A percentile compares a stretch with the other conserved stretches of the same genome.
Evolutionary conservation across 2,797 vertebrate species (phyloP).

Genomic region (Dromococcyx pavoninus): DNA sequence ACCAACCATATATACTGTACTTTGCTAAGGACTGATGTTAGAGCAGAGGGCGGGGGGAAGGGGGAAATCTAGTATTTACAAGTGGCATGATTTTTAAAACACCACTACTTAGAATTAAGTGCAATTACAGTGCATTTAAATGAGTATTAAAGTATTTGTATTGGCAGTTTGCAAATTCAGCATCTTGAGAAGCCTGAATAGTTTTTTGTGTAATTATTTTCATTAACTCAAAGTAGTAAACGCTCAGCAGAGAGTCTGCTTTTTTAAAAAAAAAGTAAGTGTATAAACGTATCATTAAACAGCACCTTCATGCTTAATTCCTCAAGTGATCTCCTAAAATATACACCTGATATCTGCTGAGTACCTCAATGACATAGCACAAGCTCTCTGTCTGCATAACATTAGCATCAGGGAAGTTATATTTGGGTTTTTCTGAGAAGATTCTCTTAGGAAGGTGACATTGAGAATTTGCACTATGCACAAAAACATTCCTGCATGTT

Average conservation of each 20-base stretch:
- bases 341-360: background rate
- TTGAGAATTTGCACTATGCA: background rate
- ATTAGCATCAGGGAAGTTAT: background rate
- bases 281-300: slow-evolving; percentile 10
- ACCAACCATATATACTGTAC: background rate
- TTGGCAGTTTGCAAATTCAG: slow-evolving; percentile 54
- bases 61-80: background rate
- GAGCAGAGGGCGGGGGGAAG: background rate
- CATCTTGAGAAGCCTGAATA: slow-evolving; percentile 15
- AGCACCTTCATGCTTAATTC: slow-evolving; percentile 1
- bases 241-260: background rate
- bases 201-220: slow-evolving; percentile 59
- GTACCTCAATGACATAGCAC: background rate
- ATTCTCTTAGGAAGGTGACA: slow-evolving; percentile 11
- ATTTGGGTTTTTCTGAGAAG: background rate
- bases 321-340: background rate
- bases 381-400: background rate
- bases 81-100: background rate
- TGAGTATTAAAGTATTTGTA: slow-evolving; percentile 51
- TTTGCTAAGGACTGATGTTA: background rate
- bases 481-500: background rate
- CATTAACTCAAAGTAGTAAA: slow-evolving; percentile 36
- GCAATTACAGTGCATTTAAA: slow-evolving; percentile 53
- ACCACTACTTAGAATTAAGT: slow-evolving; percentile 26
- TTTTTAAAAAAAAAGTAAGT: background rate